These are phyloP conservation scores for Canis aureus DNA, from an alignment of 2,113 vertebrate genomes.

Conservation along the genomic window DNA sequence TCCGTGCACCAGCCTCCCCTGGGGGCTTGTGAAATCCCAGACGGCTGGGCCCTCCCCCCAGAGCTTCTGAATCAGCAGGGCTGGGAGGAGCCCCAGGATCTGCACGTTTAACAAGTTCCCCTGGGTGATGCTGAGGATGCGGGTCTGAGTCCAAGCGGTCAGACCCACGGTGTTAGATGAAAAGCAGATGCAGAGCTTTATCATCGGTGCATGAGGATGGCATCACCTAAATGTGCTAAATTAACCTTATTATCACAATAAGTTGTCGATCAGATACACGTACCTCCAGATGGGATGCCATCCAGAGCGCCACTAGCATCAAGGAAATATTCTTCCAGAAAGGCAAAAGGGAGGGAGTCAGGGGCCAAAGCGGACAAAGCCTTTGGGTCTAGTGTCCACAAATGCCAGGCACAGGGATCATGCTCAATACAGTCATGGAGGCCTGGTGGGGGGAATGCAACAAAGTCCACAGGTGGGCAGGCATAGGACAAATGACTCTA, in stretches of 20 bases:
- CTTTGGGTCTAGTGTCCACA: background rate
- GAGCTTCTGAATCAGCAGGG: background rate
- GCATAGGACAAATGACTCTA: background rate
- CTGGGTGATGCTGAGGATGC: too few species aligned
- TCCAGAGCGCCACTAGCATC: too few species aligned
- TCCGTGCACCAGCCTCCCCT: background rate
- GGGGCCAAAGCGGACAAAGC: fast-evolving
- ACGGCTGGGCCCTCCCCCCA: background rate
- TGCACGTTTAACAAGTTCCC: background rate
- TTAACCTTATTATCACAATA: background rate
- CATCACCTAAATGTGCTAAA: background rate
- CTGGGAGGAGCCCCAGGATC: background rate
- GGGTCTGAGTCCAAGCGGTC: background rate
- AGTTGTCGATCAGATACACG: background rate
- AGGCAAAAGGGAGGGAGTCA: background rate
- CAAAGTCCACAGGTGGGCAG: too few species aligned
- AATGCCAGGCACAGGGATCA: background rate
- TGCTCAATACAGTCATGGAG: fast-evolving
- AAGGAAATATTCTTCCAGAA: background rate
- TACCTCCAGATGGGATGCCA: background rate
- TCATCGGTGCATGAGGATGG: background rate
- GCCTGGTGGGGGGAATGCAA: fast-evolving
- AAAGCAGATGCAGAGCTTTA: background rate
- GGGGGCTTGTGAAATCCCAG: background rate
- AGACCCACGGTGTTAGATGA: background rate